These are phyloP conservation scores for Styela plicata DNA, from an alignment of 23 tunicate species.

Conservation along the genomic window DNA sequence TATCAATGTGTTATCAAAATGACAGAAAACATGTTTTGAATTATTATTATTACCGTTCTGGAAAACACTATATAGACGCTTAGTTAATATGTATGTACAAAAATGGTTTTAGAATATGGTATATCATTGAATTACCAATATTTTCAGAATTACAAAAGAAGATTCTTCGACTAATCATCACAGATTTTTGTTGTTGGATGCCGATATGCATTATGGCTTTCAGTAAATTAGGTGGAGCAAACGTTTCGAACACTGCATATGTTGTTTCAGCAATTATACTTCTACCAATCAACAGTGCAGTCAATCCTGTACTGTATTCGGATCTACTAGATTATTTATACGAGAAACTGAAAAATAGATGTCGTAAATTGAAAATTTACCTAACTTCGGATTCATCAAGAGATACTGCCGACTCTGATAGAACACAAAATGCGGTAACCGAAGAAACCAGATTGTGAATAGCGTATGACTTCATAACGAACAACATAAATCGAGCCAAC, in stretches of 20 bases:
- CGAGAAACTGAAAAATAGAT: not conserved
- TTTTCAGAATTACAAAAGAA: conserved; percentile 15
- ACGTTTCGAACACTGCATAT: conserved; percentile 19
- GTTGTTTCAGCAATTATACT: conserved; percentile 24
- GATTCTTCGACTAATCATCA: conserved; percentile 16
- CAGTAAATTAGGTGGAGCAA: conserved; percentile 11
- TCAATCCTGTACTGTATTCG: conserved; percentile 26
- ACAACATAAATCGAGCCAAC: too few relatives aligned
- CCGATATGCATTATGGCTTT: conserved; percentile 32
- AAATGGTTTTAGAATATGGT: too few relatives aligned
- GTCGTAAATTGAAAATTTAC: not conserved
- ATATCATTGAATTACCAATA: too few relatives aligned
- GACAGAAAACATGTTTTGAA: too few relatives aligned
- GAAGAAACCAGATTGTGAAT: not conserved
- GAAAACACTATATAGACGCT: not conserved
- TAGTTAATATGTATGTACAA: too few relatives aligned
- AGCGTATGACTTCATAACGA: too few relatives aligned
- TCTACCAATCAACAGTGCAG: conserved; percentile 28
- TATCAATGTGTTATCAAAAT: too few relatives aligned
- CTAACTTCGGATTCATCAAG: not conserved
- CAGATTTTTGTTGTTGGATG: conserved; percentile 31
- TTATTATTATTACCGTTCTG: not conserved
- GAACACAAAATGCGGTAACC: not conserved
- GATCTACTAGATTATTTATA: conserved; percentile 17
- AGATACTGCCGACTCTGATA: not conserved